These are phyloP conservation scores for Knipowitschia caucasica DNA, from an alignment of 2,797 vertebrate species.

Conservation along the genomic window DNA sequence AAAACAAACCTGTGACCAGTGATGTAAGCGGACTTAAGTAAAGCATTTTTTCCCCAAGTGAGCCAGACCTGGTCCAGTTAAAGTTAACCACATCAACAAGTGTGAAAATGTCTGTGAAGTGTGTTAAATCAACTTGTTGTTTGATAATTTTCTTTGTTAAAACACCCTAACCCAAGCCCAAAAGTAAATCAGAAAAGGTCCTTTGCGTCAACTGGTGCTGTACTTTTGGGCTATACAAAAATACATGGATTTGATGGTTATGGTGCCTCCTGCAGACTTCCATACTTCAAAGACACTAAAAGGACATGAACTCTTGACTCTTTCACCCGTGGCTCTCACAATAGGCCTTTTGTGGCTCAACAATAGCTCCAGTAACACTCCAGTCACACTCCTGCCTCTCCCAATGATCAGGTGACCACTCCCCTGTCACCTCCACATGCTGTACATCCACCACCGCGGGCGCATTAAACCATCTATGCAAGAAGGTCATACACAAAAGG, in stretches of 20 bases:
- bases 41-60: too few relatives aligned
- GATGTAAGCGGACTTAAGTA: too few relatives aligned
- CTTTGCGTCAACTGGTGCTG: too few relatives aligned
- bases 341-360: conserved; percentile 6
- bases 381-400: conserved; percentile 3
- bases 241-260: not conserved
- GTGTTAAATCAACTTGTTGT: too few relatives aligned
- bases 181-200: too few relatives aligned
- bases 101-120: too few relatives aligned
- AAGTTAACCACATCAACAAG: too few relatives aligned
- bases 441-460: conserved; percentile 3
- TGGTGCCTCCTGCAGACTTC: conserved; percentile 1
- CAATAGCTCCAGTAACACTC: conserved; percentile 6
- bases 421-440: not conserved
- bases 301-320: conserved; percentile 9
- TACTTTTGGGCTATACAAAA: too few relatives aligned
- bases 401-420: conserved; percentile 9
- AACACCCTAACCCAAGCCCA: too few relatives aligned
- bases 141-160: too few relatives aligned
- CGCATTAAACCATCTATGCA: not conserved
- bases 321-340: conserved; percentile 3
- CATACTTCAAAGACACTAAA: conserved; percentile 10
- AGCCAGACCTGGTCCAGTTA: too few relatives aligned
- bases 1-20: too few relatives aligned
- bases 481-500: not conserved